A percentile compares a stretch with the other conserved stretches of the same genome.
Evolutionary conservation across 2,888 invertebrate genomes (phyloP).

Genomic region (Diabrotica balteata): DNA sequence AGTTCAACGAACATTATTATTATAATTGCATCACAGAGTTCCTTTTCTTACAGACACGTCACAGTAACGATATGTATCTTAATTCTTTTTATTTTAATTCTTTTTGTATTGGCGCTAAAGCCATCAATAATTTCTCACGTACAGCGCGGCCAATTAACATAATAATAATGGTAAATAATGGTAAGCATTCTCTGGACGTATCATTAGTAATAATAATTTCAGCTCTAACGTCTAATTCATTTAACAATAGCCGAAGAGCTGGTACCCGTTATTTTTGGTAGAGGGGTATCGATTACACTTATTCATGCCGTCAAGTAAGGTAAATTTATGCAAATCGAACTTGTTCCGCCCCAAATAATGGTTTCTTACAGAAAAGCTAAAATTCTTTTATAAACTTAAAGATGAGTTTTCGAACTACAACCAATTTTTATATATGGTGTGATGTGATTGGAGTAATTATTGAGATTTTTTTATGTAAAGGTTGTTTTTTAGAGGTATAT

Average conservation of each 20-base stretch:
- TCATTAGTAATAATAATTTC: constrained; percentile 31
- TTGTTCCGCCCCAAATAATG: too few species aligned
- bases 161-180: constrained; percentile 22
- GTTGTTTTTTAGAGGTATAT: too few species aligned
- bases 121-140: constrained; percentile 30
- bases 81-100: constrained; percentile 13
- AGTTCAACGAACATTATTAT: too few species aligned
- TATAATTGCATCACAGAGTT: too few species aligned
- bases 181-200: constrained; percentile 26
- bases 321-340: too few species aligned
- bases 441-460: too few species aligned
- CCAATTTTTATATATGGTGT: too few species aligned
- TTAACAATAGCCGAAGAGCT: constrained; percentile 14
- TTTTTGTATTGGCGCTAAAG: constrained; percentile 23
- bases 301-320: too few species aligned
- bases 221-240: constrained; percentile 29
- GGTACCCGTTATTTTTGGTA: constrained; percentile 1
- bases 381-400: too few species aligned
- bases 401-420: too few species aligned
- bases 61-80: neutral
- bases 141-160: constrained; percentile 24
- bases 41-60: neutral
- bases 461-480: too few species aligned
- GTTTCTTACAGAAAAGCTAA: too few species aligned
- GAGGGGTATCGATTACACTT: neutral